These are phyloP conservation scores for Sibirionetta formosa DNA, from an alignment of 2,797 vertebrate species.

Conservation along the genomic window DNA sequence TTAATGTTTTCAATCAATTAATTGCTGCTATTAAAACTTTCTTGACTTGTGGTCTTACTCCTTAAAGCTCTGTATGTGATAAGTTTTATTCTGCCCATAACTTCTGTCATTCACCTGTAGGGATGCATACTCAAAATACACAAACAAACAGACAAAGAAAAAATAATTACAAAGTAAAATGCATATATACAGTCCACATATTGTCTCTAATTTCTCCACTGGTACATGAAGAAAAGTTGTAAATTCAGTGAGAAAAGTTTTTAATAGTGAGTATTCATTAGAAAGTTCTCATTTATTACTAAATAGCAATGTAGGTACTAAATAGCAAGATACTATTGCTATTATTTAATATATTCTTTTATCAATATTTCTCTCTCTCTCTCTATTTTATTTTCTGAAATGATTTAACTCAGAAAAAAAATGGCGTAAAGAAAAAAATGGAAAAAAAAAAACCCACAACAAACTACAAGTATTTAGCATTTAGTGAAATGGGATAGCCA, in stretches of 20 bases:
- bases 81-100: neutral
- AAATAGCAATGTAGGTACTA: neutral
- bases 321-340: neutral
- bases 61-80: neutral
- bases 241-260: neutral
- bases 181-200: rapidly evolving
- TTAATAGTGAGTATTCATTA: neutral
- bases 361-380: no score
- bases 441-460: no score
- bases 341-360: neutral
- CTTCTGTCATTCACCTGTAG: neutral
- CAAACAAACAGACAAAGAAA: neutral
- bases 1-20: neutral
- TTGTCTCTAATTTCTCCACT: neutral
- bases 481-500: neutral
- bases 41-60: neutral
- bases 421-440: neutral
- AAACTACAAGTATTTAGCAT: neutral
- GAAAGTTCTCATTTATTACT: neutral
- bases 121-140: neutral
- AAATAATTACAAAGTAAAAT: neutral
- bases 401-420: neutral
- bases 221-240: neutral
- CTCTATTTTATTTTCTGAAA: neutral
- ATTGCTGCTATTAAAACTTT: neutral